These are phyloP conservation scores for Verasper variegatus DNA, from an alignment of 2,113 vertebrate genomes.

Conservation along the genomic window DNA sequence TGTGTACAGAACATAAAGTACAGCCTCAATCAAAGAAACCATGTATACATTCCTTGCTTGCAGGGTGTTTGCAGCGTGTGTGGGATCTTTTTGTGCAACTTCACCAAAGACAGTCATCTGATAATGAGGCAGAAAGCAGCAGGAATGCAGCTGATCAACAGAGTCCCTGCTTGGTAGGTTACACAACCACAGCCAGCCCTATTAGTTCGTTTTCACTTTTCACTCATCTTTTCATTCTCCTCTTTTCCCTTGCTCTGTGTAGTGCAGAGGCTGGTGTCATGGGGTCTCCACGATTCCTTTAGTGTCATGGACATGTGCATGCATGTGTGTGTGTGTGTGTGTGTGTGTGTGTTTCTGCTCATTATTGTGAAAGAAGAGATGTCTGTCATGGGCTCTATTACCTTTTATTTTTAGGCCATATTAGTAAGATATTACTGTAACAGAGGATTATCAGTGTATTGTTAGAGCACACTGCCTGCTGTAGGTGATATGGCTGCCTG, in stretches of 20 bases:
- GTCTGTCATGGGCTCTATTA: conserved; percentile 12
- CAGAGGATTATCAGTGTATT: too few species aligned
- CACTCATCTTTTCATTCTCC: conserved; percentile 17
- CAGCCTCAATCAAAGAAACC: not conserved
- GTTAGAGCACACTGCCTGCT: too few species aligned
- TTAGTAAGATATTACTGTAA: not conserved
- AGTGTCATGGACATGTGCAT: not conserved
- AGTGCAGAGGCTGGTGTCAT: conserved; percentile 14
- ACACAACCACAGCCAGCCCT: conserved; percentile 15
- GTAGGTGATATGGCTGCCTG: too few species aligned
- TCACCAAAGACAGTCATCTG: conserved; percentile 34
- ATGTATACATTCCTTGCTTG: not conserved
- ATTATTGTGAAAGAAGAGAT: conserved; percentile 21
- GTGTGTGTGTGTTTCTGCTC: conserved; percentile 7
- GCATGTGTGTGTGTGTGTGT: conserved; percentile 3
- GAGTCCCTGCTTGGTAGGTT: conserved; percentile 9
- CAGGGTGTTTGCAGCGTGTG: conserved; percentile 6
- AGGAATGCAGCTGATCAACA: conserved; percentile 60
- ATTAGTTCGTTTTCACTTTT: conserved; percentile 23
- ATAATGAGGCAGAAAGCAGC: conserved; percentile 70
- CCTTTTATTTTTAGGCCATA: conserved; percentile 27
- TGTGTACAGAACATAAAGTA: not conserved
- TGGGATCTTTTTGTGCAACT: conserved; percentile 25
- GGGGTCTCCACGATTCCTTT: conserved; percentile 9
- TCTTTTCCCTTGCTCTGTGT: conserved; percentile 15